A percentile compares a stretch with the other conserved stretches of the same genome.
Conservation (phyloP, 2,113 vertebrate genomes). For the Cinclus mexicanus region DNA sequence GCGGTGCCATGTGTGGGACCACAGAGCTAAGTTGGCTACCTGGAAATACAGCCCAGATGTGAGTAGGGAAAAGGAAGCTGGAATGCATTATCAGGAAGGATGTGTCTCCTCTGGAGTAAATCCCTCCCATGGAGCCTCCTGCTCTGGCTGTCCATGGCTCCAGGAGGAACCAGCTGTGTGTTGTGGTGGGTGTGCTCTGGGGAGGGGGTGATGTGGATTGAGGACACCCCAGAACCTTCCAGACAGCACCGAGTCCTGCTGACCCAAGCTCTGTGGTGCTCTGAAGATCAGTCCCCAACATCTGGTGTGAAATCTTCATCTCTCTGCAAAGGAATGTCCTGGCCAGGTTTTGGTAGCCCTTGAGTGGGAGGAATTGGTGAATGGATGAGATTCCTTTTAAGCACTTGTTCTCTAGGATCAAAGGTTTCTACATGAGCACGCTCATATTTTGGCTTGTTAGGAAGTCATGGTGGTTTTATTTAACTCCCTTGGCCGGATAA, state of each 20-base stretch:
- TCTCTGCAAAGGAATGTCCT: neutral
- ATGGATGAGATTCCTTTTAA: neutral
- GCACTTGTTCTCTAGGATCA: neutral
- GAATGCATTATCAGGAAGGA: slow-evolving; percentile 22
- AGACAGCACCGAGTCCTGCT: neutral
- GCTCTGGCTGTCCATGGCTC: neutral
- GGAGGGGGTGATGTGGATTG: neutral
- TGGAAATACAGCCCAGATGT: slow-evolving; percentile 36
- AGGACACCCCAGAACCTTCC: neutral
- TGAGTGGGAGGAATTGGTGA: neutral
- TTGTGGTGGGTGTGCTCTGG: neutral
- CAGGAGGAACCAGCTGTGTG: neutral
- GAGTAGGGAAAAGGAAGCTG: slow-evolving; percentile 2
- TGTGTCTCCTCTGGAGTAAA: neutral
- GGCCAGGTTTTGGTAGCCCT: neutral
- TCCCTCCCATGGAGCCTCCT: slow-evolving; percentile 11
- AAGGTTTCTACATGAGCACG: neutral
- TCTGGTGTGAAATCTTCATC: neutral
- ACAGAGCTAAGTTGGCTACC: neutral
- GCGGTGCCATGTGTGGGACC: neutral
- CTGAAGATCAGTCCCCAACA: neutral
- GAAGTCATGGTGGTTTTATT: neutral
- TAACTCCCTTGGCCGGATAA: neutral
- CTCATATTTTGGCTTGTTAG: neutral
- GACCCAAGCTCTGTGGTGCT: neutral